Percentiles rank a stretch among this genome's conserved stretches.
phyloP scores from a whole-genome alignment of 2,888 invertebrate species.

The Hipparchia semele region DNA sequence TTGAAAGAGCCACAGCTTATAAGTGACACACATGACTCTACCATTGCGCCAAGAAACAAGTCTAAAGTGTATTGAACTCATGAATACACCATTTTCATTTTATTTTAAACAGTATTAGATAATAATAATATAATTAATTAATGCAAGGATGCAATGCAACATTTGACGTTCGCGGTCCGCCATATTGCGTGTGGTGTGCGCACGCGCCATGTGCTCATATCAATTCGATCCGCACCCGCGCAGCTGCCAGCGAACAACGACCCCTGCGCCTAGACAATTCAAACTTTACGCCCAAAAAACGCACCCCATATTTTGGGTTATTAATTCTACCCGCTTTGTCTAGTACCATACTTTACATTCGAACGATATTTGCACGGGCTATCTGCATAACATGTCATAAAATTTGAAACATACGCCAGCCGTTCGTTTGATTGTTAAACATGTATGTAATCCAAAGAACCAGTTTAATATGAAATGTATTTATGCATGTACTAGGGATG shows the following conservation, averaged over 20 bases:
- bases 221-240: constrained; percentile 76
- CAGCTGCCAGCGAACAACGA: constrained; percentile 72
- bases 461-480: constrained; percentile 24
- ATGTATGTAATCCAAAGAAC: constrained; percentile 26
- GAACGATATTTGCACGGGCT: constrained; percentile 66
- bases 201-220: constrained; percentile 66
- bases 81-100: neutral
- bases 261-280: constrained; percentile 57
- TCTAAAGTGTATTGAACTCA: too few species aligned
- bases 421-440: constrained; percentile 10
- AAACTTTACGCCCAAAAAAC: constrained; percentile 57
- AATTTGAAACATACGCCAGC: constrained; percentile 16
- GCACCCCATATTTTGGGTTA: constrained; percentile 70
- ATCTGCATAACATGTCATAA: constrained; percentile 61
- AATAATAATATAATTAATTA: constrained; percentile 11
- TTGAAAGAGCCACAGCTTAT: too few species aligned
- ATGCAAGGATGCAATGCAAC: constrained; percentile 23
- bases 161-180: constrained; percentile 34
- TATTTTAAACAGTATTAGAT: neutral
- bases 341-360: constrained; percentile 58
- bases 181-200: constrained; percentile 58
- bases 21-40: too few species aligned
- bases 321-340: constrained; percentile 74
- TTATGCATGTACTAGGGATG: constrained; percentile 17
- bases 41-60: too few species aligned